Evolutionary conservation across 2,797 vertebrate genomes (phyloP).

Genomic region (Oophaga sylvatica): DNA sequence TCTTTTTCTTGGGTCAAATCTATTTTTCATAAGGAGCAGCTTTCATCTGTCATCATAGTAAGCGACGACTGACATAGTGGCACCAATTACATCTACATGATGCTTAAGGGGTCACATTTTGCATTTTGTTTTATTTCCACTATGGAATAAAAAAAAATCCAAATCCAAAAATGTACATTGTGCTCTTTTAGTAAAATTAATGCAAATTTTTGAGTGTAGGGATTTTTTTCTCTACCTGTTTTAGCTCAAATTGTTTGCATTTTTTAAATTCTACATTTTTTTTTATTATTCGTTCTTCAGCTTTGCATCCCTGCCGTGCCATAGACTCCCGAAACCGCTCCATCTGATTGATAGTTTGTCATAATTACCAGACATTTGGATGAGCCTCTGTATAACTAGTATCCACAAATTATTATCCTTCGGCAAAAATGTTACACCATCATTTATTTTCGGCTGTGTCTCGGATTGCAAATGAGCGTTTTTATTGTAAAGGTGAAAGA

Average conservation of each 20-base stretch:
- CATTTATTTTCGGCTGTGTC: conserved; percentile 46
- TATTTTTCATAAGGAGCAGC: background rate
- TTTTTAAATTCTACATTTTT: background rate
- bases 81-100: background rate
- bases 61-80: background rate
- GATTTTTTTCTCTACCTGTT: background rate
- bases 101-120: background rate
- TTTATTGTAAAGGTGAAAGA: conserved; percentile 49
- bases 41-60: background rate
- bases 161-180: background rate
- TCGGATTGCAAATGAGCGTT: conserved; percentile 36
- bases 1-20: no score
- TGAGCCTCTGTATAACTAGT: conserved; percentile 24
- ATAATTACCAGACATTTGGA: conserved; percentile 46
- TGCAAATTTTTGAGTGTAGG: background rate
- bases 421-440: conserved; percentile 20
- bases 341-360: conserved; percentile 35
- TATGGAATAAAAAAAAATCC: background rate
- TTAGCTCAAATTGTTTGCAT: background rate
- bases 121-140: background rate
- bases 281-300: background rate
- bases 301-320: background rate
- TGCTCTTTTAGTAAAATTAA: background rate
- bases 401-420: conserved; percentile 47
- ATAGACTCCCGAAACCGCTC: background rate